Conservation (phyloP, 2,797 vertebrate genomes). For the Tachyglossus aculeatus region DNA sequence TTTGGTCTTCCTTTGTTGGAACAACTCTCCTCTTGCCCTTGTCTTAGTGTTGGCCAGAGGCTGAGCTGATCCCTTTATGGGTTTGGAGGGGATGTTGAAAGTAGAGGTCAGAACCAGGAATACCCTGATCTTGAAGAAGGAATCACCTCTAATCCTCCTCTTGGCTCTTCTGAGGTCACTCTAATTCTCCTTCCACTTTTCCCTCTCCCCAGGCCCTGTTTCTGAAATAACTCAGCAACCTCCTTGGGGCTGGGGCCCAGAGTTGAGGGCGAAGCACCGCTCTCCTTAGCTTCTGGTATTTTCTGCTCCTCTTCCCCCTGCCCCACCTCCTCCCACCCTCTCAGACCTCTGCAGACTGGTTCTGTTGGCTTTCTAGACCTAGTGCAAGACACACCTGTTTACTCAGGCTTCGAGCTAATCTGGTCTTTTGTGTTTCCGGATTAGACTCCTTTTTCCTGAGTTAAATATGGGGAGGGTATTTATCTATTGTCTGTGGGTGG, state of each 20-base stretch:
- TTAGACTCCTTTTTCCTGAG: neutral
- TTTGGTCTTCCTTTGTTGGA: neutral
- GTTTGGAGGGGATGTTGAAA: conserved; percentile 34
- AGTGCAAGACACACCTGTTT: neutral
- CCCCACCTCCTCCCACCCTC: neutral
- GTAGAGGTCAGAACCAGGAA: conserved; percentile 34
- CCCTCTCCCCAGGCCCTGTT: too few relatives aligned
- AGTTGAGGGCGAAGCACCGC: too few relatives aligned
- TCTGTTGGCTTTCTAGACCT: too few relatives aligned
- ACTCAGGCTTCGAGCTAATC: neutral
- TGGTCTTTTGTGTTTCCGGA: neutral
- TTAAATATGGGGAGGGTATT: neutral
- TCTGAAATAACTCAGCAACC: too few relatives aligned
- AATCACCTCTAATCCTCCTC: neutral
- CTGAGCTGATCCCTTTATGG: neutral
- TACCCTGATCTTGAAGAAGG: conserved; percentile 7
- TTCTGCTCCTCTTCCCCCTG: neutral
- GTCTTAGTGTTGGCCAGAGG: neutral
- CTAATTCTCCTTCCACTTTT: too few relatives aligned
- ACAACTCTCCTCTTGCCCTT: neutral
- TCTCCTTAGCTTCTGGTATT: neutral
- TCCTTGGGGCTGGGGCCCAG: neutral
- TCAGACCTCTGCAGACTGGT: too few relatives aligned
- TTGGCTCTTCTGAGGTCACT: too few relatives aligned
- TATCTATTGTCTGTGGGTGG: neutral